Percentiles rank a stretch among this genome's conserved stretches.
phyloP scores from a whole-genome alignment of 2,888 invertebrate species.

The Epistrophe eligans region DNA sequence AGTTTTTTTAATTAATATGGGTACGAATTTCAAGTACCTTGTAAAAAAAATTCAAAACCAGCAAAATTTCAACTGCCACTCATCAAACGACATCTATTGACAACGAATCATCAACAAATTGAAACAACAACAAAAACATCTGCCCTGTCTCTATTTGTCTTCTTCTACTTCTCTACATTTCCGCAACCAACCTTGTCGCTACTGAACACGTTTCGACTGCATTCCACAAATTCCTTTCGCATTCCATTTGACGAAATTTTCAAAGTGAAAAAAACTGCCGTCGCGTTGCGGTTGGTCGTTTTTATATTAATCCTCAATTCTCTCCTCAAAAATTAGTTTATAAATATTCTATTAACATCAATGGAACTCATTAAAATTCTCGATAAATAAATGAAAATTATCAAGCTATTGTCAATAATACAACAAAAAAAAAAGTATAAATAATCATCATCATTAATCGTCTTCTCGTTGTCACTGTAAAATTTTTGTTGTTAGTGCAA shows the following conservation, averaged over 20 bases:
- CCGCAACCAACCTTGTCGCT: slow-evolving; percentile 52
- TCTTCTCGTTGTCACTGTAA: slow-evolving; percentile 11
- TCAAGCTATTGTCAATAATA: slow-evolving; percentile 14
- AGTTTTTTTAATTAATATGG: too few relatives aligned
- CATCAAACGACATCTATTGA: slow-evolving; percentile 37
- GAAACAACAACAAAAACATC: slow-evolving; percentile 60
- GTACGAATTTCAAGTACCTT: too few relatives aligned
- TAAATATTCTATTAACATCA: not conserved
- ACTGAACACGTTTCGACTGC: slow-evolving; percentile 73
- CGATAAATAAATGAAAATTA: not conserved
- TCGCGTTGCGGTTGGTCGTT: slow-evolving; percentile 68
- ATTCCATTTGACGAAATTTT: slow-evolving; percentile 73
- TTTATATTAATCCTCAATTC: slow-evolving; percentile 22
- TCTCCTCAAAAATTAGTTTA: not conserved
- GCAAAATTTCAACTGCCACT: not conserved
- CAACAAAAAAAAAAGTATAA: not conserved
- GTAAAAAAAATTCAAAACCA: not conserved
- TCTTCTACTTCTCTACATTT: slow-evolving; percentile 29
- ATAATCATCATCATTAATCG: slow-evolving; percentile 16
- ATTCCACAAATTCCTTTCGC: slow-evolving; percentile 73
- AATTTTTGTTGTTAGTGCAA: slow-evolving; percentile 22
- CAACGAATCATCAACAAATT: not conserved
- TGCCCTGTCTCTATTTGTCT: slow-evolving; percentile 38
- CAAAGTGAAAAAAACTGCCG: slow-evolving; percentile 75
- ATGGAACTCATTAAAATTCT: not conserved